Evolutionary conservation across 2,888 invertebrate species (phyloP).

Genomic region (Scaptomyza cyrtandrae): DNA sequence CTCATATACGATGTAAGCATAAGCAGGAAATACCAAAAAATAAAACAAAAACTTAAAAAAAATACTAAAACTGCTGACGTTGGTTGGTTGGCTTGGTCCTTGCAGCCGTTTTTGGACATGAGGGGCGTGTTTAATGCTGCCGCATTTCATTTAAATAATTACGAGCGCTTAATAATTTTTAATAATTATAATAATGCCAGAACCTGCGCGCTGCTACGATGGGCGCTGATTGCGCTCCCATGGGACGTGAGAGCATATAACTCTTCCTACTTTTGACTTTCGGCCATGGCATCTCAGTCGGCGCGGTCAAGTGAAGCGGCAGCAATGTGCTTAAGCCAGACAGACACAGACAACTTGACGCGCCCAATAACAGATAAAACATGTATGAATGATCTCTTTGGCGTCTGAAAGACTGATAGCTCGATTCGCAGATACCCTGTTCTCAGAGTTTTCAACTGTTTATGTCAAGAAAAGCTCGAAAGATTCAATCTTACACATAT

Average conservation of each 20-base stretch:
- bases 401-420: neutral
- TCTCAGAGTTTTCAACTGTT: no score
- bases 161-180: conserved; percentile 78
- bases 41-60: no score
- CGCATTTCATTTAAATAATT: conserved; percentile 81
- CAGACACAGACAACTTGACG: conserved; percentile 62
- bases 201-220: conserved; percentile 36
- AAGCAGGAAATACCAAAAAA: conserved; percentile 28
- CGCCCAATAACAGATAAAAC: conserved; percentile 27
- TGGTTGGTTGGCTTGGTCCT: conserved; percentile 20
- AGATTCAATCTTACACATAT: no score
- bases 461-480: no score
- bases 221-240: conserved; percentile 64
- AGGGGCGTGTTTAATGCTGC: conserved; percentile 56
- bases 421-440: neutral
- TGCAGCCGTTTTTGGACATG: conserved; percentile 8
- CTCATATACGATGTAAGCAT: conserved; percentile 14
- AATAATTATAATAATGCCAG: conserved; percentile 74
- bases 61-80: conserved; percentile 19
- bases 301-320: conserved; percentile 53
- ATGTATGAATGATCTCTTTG: neutral
- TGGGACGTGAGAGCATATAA: conserved; percentile 69
- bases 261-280: conserved; percentile 30
- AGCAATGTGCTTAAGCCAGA: conserved; percentile 32
- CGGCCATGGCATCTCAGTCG: conserved; percentile 54